These are phyloP conservation scores for Bettongia penicillata DNA, from an alignment of 2,113 vertebrate genomes.

Conservation along the genomic window DNA sequence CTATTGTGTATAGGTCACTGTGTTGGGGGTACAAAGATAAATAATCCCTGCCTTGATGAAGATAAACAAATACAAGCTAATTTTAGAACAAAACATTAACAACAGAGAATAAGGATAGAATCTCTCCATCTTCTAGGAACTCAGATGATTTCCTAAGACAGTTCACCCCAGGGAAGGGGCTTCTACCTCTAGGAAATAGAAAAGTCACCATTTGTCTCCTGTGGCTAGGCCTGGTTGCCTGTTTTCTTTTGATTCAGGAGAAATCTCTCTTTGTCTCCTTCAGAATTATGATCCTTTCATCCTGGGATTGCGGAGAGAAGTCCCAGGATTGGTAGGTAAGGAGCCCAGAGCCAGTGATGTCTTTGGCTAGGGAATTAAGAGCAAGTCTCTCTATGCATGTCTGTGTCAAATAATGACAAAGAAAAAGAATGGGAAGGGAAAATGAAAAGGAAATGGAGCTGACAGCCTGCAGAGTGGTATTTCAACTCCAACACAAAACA, in stretches of 20 bases:
- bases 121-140: neutral
- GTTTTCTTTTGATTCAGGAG: neutral
- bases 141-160: neutral
- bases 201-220: neutral
- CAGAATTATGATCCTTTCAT: neutral
- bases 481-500: slow-evolving; percentile 88
- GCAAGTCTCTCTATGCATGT: slow-evolving; percentile 61
- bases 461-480: slow-evolving; percentile 88
- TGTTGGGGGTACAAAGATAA: neutral
- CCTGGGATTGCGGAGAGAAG: neutral
- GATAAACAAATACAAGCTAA: neutral
- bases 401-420: slow-evolving; percentile 81
- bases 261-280: slow-evolving; percentile 1
- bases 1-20: neutral
- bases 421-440: slow-evolving; percentile 83
- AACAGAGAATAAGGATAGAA: neutral
- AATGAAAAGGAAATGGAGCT: slow-evolving; percentile 86
- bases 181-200: neutral
- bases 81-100: neutral
- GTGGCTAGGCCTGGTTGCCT: neutral
- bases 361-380: slow-evolving; percentile 54
- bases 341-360: slow-evolving; percentile 51
- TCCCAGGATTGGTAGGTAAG: slow-evolving; percentile 26
- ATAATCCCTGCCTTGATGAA: neutral
- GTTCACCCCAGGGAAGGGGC: neutral